Evolutionary conservation across 2,888 invertebrate genomes (phyloP), one percentile per base, ranked within the genome.

Genomic region (Brassicogethes aeneus): DNA sequence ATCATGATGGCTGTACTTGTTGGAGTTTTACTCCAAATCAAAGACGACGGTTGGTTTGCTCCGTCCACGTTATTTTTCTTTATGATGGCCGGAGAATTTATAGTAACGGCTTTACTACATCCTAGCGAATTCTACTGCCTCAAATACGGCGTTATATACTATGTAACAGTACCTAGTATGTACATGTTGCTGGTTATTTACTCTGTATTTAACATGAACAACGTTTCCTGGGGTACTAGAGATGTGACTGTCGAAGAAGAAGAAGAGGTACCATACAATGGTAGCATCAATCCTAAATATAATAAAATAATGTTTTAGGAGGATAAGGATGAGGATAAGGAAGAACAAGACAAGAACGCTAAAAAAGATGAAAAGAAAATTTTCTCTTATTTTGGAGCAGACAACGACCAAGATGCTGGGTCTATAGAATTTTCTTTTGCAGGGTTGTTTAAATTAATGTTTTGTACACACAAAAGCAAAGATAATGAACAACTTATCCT

Each of bases 191-290:
- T 95, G 39, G 84, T 93, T 50, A 85, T 95, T 41, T 95, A 91
- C 64, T 90, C 93, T 0, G 73, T 94, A 16, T 91, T 92, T 62
- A 95, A 95, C 64, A 75, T 95, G 70, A 90, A 95, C 64, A 86
- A 91, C 57, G 87, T 95, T 2, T 82, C 86, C 1, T 95, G 95
- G 95, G 95, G 95, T 3, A 95, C 95, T 0, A 72, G 95, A 44
- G 95, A 94, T 64, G 82, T 76, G 36, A 73, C 73, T 38, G 44
- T 68, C 46, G 51, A 52, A 52, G 78, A 75, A 13, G 38, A 34
- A 65, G 59, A 60, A 65, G 37, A 39, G 17, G 17, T 32, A 32
- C 14, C 3, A 13, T 13, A 32, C 12, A 12, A 32, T 23, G 10
- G 5, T 23, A 23, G 5, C 10, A 5, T 7, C 23, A n/a, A n/a